Conservation (phyloP, 92 coral and sea anemone species). For the Phymanthus crucifer region DNA sequence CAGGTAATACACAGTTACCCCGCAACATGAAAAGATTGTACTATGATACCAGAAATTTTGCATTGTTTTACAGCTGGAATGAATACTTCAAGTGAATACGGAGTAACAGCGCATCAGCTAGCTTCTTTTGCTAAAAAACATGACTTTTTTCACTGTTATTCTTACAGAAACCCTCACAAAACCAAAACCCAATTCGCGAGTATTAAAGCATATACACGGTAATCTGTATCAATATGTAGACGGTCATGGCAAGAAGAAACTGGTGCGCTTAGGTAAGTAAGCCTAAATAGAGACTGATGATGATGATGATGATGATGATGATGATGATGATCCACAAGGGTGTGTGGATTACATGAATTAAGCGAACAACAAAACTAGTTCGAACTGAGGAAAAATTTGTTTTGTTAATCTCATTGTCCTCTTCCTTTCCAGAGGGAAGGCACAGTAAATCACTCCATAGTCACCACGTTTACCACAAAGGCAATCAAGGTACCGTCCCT, state of each 20-base stretch:
- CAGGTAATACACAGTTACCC: slow-evolving; percentile 18
- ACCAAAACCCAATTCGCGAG: slow-evolving; percentile 39
- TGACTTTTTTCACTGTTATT: not conserved
- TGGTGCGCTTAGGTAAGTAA: slow-evolving; percentile 52
- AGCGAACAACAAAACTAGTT: too few species aligned
- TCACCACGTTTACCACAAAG: slow-evolving; percentile 13
- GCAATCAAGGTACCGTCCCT: slow-evolving; percentile 1
- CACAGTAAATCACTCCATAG: not conserved
- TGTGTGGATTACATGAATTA: too few species aligned
- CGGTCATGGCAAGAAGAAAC: slow-evolving; percentile 43
- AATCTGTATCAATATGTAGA: slow-evolving; percentile 49
- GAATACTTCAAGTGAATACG: not conserved
- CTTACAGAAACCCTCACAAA: not conserved
- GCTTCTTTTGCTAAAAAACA: too few species aligned
- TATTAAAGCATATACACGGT: slow-evolving; percentile 52
- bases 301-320: too few species aligned
- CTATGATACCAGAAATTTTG: not conserved
- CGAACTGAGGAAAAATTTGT: too few species aligned
- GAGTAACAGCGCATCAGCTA: too few species aligned
- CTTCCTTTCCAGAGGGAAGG: not conserved
- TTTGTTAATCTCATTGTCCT: not conserved
- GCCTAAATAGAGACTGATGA: not conserved
- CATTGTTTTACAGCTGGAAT: not conserved
- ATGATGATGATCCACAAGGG: too few species aligned
- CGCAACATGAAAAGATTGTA: too few species aligned